Base-by-base conservation (phyloP, 2,888 invertebrate genomes). In the Tetragnatha montana region DNA sequence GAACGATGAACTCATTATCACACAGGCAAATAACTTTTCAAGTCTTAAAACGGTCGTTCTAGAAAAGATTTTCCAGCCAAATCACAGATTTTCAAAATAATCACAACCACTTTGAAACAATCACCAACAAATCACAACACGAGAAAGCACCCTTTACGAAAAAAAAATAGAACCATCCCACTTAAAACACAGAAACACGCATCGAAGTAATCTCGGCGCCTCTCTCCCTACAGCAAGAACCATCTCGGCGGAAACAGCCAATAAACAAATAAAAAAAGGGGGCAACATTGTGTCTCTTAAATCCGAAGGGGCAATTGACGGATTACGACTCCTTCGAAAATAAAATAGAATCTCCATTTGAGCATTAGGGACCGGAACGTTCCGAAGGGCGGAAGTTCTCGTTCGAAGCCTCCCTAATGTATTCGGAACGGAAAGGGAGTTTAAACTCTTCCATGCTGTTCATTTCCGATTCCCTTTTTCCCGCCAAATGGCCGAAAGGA, bases 381-480 rank as follows among this genome's bases (percentile, higher is more conserved):
- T 35, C n/a, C 60, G 70, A n/a, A 74, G 17, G 70, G 17, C 73
- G 81, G 81, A 82, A 82, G 73, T 82, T 82, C 71, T 82, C 17
- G 60, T 60, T 17, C 60, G 12, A 35, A 35, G 60, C 60, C 17
- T 50, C 71, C 47, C 35, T 51, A 78, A 21, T 51, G 19, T 78
- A 19, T 70, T 81, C 51, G 19, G 60, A 79, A 79, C 81, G 81
- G 81, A 81, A 81, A 70, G 19, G n/a, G 49, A 73, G 73, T 82
- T 82, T 82, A 74, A 82, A 82, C 50, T 21, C 21, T 82, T 21
- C 71, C 50, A 60, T 82, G 81, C 81, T 51, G 73, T 73, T 82
- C 81, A 74, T 82, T 82, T 82, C 81, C 81, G 81, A 82, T 74
- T 74, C 81, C 73, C 81, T 82, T 82, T 82, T 82, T 51, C 73